Evolutionary conservation across 1,140 invertebrate species (phyloP), one percentile per base, ranked within the genome.

Genomic region (Chrysomallon squamiferum): DNA sequence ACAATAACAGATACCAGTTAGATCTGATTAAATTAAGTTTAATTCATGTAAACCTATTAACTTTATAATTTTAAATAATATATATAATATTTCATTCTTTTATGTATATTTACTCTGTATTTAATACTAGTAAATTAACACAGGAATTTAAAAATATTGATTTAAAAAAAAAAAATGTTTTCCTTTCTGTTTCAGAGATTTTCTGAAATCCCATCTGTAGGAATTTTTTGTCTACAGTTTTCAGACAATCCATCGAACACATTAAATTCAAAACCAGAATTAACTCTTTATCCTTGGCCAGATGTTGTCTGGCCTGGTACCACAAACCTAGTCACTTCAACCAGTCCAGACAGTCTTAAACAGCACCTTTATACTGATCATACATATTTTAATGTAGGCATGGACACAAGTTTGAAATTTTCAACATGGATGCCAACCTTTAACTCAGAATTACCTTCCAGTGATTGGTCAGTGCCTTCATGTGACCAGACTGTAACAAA

Each of bases 141-240:
- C n/a, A n/a, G n/a, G n/a, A n/a, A n/a, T n/a, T n/a, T n/a, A n/a
- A n/a, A n/a, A n/a, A n/a, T n/a, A n/a, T n/a, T n/a, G n/a, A n/a
- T n/a, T n/a, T n/a, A n/a, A n/a, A n/a, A n/a, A n/a, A n/a, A n/a
- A n/a, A n/a, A n/a, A n/a, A n/a, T n/a, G n/a, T n/a, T n/a, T n/a
- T n/a, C n/a, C n/a, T n/a, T n/a, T 38, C 15, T 38, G 6, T 38
- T 72, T 43, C 61, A 83, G 77, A 62, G 67, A 60, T 87, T 78
- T 71, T 52, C 89, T 69, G 92, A 96, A 88, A 78, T 96, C 59
- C 93, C 94, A 54, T 88, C 92, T 6, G 81, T 89, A 71, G 91
- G 92, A 68, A 88, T 93, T 52, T 93, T 90, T 84, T 85, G 84
- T 59, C 77, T 91, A 41, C 85, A 91, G 83, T 78, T 93, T 47